Evolutionary conservation across 2,888 invertebrate genomes (phyloP).

Genomic region (Phania funesta): DNA sequence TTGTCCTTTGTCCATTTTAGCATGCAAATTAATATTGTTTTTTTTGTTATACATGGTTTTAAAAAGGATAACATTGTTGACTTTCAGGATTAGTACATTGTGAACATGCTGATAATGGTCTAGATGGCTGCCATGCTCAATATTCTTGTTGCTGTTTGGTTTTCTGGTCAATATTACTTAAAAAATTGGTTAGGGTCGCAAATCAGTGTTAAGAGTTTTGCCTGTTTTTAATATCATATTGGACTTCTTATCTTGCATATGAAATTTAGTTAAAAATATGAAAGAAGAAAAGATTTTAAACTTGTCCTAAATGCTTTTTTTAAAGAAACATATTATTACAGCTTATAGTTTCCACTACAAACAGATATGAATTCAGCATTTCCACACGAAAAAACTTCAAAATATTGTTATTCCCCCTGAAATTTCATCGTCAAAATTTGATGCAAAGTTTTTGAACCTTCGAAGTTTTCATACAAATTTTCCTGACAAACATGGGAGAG

Average conservation of each 20-base stretch:
- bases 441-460: no score
- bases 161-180: conserved; percentile 39
- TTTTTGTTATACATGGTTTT: conserved; percentile 56
- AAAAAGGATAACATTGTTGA: conserved; percentile 63
- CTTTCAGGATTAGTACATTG: conserved; percentile 53
- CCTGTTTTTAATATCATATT: background rate
- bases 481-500: no score
- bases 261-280: conserved; percentile 11
- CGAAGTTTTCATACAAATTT: no score
- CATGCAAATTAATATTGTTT: conserved; percentile 48
- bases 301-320: background rate
- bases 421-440: no score
- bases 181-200: conserved; percentile 49
- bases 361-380: no score
- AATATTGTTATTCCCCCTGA: no score
- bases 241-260: conserved; percentile 15
- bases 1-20: background rate
- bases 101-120: conserved; percentile 32
- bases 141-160: conserved; percentile 8
- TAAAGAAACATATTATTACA: background rate
- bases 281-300: background rate
- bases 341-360: no score
- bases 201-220: conserved; percentile 13
- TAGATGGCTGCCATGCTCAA: background rate
- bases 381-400: no score